Base-by-base conservation (phyloP, 2,797 vertebrate species). In the Urophycis tenuis region DNA sequence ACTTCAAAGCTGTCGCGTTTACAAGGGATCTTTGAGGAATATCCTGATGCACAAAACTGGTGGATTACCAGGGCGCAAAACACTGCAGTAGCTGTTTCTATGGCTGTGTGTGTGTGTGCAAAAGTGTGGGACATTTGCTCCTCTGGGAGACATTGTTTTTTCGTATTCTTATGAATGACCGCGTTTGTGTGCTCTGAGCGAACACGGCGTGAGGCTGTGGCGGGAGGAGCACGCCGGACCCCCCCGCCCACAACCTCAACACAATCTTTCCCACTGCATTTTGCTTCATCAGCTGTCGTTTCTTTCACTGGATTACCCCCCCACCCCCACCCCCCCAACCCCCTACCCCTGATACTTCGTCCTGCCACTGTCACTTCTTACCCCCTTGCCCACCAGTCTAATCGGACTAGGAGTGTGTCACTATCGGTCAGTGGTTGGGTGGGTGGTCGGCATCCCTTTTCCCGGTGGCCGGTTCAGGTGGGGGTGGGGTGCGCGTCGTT, bases 11-110 rank as follows among this genome's bases (percentile, higher is more conserved):
- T 88, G 86, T 85, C 87, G 83, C 87, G 85, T 84, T 87, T 88
- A 85, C 84, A 89, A 83, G 93, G 89, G 90, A 89, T 60, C 84
- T 69, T 60, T 80, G 84, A 79, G 89, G 92, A 92, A 88, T 89
- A 85, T 88, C 84, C 91, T 78, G 78, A 77, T 78, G 76, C 82
- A 60, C 80, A 74, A 79, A 84, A 10, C 83, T 77, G 45, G 80
- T 86, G 88, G 88, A 87, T 88, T 90, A 87, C 80, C 69, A 72
- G 85, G 86, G 83, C 81, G 29, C 80, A 19, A 67, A 77, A 77
- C 64, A 33, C 15, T 70, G 67, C 83, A 81, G 74, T 75, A 64
- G 75, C 22, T 80, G 34, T 74, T 4, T 70, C 1, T 31, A 12
- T 70, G 67, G 6, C 73, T 74, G n/a, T 79, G 77, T 82, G 49